Evolutionary conservation across 2,888 invertebrate genomes (phyloP).

Genomic region (Amiota mariae): DNA sequence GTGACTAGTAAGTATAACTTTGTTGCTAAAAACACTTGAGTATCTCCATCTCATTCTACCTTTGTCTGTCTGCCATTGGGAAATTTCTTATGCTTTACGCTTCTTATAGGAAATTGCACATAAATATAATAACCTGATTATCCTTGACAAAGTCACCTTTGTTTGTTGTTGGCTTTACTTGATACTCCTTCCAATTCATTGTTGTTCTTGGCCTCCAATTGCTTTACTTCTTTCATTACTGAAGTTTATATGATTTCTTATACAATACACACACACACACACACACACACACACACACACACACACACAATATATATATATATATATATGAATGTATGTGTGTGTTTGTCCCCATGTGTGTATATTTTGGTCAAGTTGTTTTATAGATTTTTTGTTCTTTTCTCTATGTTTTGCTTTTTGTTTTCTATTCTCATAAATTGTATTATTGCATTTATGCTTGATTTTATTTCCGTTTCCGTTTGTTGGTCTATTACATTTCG

Average conservation of each 20-base stretch:
- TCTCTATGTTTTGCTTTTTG: neutral
- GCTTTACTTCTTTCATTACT: slow-evolving; percentile 1
- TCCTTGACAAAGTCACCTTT: slow-evolving; percentile 61
- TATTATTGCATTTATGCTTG: slow-evolving; percentile 67
- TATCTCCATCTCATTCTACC: slow-evolving; percentile 38
- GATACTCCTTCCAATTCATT: neutral
- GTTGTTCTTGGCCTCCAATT: slow-evolving; percentile 3
- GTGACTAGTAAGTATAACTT: slow-evolving; percentile 46
- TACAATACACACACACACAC: slow-evolving; percentile 1
- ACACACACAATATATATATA: no score
- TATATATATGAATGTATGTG: slow-evolving; percentile 28
- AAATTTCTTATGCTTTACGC: neutral
- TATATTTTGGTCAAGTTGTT: slow-evolving; percentile 29
- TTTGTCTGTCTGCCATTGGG: slow-evolving; percentile 28
- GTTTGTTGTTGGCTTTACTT: slow-evolving; percentile 49
- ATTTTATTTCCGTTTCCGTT: slow-evolving; percentile 63
- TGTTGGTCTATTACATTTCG: slow-evolving; percentile 41
- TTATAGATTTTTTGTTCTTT: slow-evolving; percentile 36
- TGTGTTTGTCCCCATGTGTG: slow-evolving; percentile 21
- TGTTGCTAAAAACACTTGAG: slow-evolving; percentile 46
- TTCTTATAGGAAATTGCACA: slow-evolving; percentile 55
- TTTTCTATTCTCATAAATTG: slow-evolving; percentile 58
- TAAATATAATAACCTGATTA: slow-evolving; percentile 64
- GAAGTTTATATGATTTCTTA: neutral
- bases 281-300: no score